Conservation (phyloP, 2,797 vertebrate genomes). For the Psittacula echo region DNA sequence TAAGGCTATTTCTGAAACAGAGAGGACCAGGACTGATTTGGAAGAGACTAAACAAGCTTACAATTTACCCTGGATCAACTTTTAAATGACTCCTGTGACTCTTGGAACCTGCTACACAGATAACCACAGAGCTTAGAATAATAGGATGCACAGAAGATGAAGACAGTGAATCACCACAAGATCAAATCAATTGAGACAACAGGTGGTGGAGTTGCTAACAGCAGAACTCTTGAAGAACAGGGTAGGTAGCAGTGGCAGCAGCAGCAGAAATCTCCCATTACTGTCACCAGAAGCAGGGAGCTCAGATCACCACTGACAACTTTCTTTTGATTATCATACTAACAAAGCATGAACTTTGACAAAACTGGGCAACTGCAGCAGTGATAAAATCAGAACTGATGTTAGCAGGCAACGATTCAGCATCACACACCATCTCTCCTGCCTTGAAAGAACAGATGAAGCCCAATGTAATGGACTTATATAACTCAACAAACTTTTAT, state of each 20-base stretch:
- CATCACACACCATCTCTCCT: neutral
- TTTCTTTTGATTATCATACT: neutral
- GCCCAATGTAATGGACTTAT: neutral
- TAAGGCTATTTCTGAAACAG: neutral
- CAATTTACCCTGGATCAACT: neutral
- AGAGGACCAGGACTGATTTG: neutral
- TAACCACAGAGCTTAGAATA: neutral
- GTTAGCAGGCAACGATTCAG: neutral
- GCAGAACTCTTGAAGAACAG: neutral
- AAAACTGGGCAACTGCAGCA: neutral
- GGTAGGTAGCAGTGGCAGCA: neutral
- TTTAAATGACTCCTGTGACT: neutral
- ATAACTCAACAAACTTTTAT: neutral
- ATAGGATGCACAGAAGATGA: neutral
- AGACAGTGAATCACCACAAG: neutral
- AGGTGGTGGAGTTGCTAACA: neutral
- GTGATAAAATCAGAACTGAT: neutral
- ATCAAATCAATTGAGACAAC: rapidly evolving
- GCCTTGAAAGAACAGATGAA: neutral
- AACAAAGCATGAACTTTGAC: neutral
- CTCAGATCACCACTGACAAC: neutral
- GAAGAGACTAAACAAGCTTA: neutral
- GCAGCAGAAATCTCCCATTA: neutral
- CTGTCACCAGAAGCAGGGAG: neutral
- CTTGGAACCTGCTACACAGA: neutral